Evolutionary conservation across 2,888 invertebrate genomes (phyloP), one percentile per base, ranked within the genome.

Genomic region (Cantharis lateralis): DNA sequence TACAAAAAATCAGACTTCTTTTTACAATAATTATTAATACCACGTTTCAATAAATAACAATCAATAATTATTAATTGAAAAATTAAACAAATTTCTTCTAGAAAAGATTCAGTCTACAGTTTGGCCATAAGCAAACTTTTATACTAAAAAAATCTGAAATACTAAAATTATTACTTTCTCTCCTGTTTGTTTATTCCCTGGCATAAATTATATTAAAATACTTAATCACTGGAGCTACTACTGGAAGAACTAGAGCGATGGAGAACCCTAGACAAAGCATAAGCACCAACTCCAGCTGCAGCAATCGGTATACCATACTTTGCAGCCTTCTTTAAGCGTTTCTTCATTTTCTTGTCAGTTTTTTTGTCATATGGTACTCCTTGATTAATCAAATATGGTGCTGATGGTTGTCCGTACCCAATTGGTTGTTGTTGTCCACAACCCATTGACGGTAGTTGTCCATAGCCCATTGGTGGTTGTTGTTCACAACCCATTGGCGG

Each of bases 231-330:
- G 16, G 80, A 80, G 2, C 80, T 79, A 18, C 80, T 80, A 15
- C 80, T 80, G 18, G 80, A 80, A 32, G 76, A 76, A 16, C 68
- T 78, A n/a, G 63, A 64, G 13, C 26, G 68, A 68, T 71, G 74
- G 4, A 90, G 89, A 0, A 90, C 90, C 4, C 91, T 91, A 0
- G 88, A 90, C 3, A 91, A 82, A 13, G 91, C 91, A 84, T 91
- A 92, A 0, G 91, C 91, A 0, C 91, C 91, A 0, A 91, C 85
- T 0, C 91, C 91, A 16, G 82, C 86, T 16, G 87, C 87, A 18
- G 88, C 88, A 7, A 87, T 74, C 1, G 89, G 89, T 74, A 89
- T 69, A 13, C 89, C 89, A 80, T 88, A 89, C 81, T 89, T 89
- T 78, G 89, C 76, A 4, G 88, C 86, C 79, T 88, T 89, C 78